Evolutionary conservation across 2,797 vertebrate species (phyloP), one percentile per base, ranked within the genome.

Genomic region (Danio choprae): DNA sequence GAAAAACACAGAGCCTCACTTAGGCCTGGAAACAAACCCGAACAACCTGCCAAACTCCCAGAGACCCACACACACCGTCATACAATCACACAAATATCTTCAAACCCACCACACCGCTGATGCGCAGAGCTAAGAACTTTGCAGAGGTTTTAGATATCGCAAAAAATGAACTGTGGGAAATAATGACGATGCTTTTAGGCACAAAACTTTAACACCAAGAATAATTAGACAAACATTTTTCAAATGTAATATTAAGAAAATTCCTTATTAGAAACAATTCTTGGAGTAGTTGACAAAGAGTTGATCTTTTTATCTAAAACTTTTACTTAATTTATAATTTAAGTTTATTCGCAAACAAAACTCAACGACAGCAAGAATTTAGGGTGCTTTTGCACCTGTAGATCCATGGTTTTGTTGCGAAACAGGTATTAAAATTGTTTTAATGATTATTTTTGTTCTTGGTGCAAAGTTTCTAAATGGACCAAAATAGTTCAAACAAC

Each of bases 11-110:
- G 48, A 83, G 44, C 36, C 53, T 56, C 16, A 79, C 62, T 83
- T 22, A 43, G 56, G 56, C 64, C 53, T 79, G 71, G 71, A 83
- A 79, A 55, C 53, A 15, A 60, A 75, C 56, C 56, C 44, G 12
- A 79, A 55, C 12, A 79, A 13, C 56, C 56, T 56, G 64, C 48
- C 64, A 79, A 79, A 79, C 22, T 68, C 48, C 53, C 29, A 18
- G 53, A 69, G 70, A 74, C 48, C 44, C 29, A 62, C 73, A 50
- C 48, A 50, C 43, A 60, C 29, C 6, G 2, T 18, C 72, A 71
- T 50, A 70, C 15, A 5, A 38, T 18, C 43, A 53, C 46, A 40
- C 5, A 51, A 41, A 70, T 20, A 58, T 51, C 12, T 71, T 71
- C n/a, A 76, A 22, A 43, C 18, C 48, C 73, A 53, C 18, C 3